Conservation (phyloP, 2,797 vertebrate genomes). For the Sylvia borin region DNA sequence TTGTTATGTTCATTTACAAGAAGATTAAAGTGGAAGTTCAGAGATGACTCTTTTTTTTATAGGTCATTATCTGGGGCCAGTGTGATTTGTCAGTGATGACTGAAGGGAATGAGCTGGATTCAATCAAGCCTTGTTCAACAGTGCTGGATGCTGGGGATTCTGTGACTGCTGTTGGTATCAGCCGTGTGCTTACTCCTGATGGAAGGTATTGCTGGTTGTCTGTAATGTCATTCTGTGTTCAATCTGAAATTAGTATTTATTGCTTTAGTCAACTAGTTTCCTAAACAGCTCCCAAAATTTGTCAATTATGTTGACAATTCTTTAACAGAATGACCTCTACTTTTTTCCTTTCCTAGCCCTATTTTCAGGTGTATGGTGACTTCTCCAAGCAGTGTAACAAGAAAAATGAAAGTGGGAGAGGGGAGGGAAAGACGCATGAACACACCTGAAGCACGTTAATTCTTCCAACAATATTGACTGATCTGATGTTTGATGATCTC, state of each 20-base stretch:
- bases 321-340: not conserved
- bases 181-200: constrained; percentile 75
- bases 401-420: not conserved
- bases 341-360: not conserved
- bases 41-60: not conserved
- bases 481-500: not conserved
- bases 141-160: constrained; percentile 88
- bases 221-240: constrained; percentile 52
- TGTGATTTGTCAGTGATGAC: constrained; percentile 61
- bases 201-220: constrained; percentile 77
- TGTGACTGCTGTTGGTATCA: constrained; percentile 88
- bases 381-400: not conserved
- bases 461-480: not conserved
- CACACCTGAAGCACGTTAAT: not conserved
- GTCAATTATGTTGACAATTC: not conserved
- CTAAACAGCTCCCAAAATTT: not conserved
- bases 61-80: constrained; percentile 92
- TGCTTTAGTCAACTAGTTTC: not conserved
- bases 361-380: not conserved
- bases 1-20: not conserved
- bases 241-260: not conserved
- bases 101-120: constrained; percentile 30
- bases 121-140: constrained; percentile 84
- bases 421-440: not conserved
- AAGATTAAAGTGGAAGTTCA: not conserved